Base-by-base conservation (phyloP, 2,888 invertebrate species). In the Punctoribates punctum region DNA sequence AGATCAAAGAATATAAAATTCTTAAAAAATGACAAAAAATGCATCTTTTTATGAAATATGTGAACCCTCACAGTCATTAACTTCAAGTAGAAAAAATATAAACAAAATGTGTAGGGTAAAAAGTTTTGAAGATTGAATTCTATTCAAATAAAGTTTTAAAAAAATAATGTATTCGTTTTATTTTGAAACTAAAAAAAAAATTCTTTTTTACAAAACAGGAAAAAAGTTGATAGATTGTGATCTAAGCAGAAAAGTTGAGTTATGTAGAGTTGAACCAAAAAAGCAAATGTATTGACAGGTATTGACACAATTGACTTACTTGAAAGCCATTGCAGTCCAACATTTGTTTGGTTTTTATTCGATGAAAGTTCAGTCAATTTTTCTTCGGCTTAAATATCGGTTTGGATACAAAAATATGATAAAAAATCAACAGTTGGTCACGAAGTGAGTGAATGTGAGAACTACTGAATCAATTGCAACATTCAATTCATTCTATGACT, bases 311-410 rank as follows among this genome's bases (percentile, higher is more conserved):
- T 60, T 9, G 60, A 60, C 67, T 67, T 67, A 67, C 67, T 67
- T 67, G 67, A 67, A 67, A 67, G 67, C 67, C 67, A 67, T 62
- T 62, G 62, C 67, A 67, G 67, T 67, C 67, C 67, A 67, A 67
- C 67, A 67, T 67, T 42, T 27, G 65, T 34, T 27, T 38, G 38
- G 20, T 15, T 62, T 15, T 62, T 20, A 62, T 62, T 62, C 15
- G 29, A 62, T 67, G 67, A 34, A 1, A 34, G 34, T 67, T 34
- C 38, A 2, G 38, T 8, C 20, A 38, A 67, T 67, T 67, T 67
- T n/a, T 67, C 20, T 42, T 67, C 42, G 1, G 38, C 38, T 38
- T 38, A 13, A 38, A 67, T 38, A 20, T 20, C 20, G 9, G 67
- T 67, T 34, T 20, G 67, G 3, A 27, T 62, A n/a, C 8, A 62